These are phyloP conservation scores for Ptychadena robeensis DNA, from an alignment of 2,797 vertebrate genomes.

Conservation along the genomic window DNA sequence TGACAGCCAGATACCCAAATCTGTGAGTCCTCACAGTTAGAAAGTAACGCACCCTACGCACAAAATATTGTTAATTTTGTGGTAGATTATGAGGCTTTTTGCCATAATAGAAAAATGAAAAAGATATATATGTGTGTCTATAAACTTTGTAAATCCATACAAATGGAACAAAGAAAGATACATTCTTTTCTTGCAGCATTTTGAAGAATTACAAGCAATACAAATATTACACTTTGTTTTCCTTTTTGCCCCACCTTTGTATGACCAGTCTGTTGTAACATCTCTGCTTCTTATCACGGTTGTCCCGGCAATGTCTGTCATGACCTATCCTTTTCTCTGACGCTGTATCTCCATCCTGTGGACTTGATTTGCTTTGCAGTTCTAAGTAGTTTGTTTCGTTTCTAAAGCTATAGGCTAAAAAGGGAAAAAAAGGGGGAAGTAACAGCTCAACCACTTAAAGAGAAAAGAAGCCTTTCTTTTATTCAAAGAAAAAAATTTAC, in stretches of 20 bases:
- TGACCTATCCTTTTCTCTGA: conserved; percentile 38
- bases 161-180: neutral
- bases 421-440: too few relatives aligned
- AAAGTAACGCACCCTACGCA: too few relatives aligned
- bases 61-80: too few relatives aligned
- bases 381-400: conserved; percentile 14
- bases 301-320: conserved; percentile 13
- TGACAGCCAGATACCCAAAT: too few relatives aligned
- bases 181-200: neutral
- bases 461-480: neutral
- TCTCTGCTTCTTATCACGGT: neutral
- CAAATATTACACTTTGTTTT: neutral
- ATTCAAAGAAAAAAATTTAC: too few relatives aligned
- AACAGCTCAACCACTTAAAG: conserved; percentile 20
- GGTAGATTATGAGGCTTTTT: too few relatives aligned
- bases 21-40: too few relatives aligned
- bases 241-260: neutral
- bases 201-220: neutral
- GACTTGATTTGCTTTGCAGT: conserved; percentile 42
- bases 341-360: conserved; percentile 59
- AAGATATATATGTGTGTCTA: too few relatives aligned
- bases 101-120: too few relatives aligned
- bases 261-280: neutral
- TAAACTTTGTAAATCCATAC: too few relatives aligned
- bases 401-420: neutral